Evolutionary conservation across 2,113 vertebrate species (phyloP).

Genomic region (Holacanthus passer): DNA sequence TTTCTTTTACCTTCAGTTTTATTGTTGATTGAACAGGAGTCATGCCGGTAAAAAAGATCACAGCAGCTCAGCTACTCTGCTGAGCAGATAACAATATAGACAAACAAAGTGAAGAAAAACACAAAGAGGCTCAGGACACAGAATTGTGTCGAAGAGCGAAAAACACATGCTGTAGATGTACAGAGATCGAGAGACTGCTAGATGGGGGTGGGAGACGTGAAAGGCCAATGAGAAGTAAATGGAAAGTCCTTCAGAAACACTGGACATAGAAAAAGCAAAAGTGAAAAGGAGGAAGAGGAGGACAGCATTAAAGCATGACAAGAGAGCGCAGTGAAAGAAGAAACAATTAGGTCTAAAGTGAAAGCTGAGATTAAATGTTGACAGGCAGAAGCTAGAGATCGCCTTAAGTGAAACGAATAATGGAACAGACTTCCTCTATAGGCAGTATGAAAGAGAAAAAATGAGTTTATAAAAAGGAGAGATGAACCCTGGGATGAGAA

Average conservation of each 20-base stretch:
- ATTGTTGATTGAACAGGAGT: constrained; percentile 68
- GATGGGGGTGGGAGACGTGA: background rate
- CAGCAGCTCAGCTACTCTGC: constrained; percentile 49
- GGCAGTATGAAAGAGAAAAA: background rate
- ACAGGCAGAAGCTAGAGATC: constrained; percentile 7
- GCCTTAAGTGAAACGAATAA: constrained; percentile 35
- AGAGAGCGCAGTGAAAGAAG: constrained; percentile 11
- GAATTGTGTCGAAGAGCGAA: constrained; percentile 14
- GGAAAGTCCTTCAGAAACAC: constrained; percentile 16
- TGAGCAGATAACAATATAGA: constrained; percentile 56
- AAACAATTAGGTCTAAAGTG: constrained; percentile 14
- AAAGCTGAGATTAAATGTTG: constrained; percentile 30
- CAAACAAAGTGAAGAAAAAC: constrained; percentile 46
- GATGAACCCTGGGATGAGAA: constrained; percentile 7
- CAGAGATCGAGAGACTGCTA: background rate
- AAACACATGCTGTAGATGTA: constrained; percentile 16
- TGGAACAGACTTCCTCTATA: constrained; percentile 4
- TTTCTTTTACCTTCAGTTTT: constrained; percentile 65
- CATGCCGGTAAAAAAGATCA: constrained; percentile 60
- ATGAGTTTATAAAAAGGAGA: background rate
- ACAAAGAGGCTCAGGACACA: constrained; percentile 44
- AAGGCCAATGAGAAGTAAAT: constrained; percentile 23
- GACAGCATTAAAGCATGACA: constrained; percentile 4
- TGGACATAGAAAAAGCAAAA: background rate
- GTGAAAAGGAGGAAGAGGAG: background rate